Conservation (phyloP, 92 coral and sea anemone species). For the Bergia puertoricense region DNA sequence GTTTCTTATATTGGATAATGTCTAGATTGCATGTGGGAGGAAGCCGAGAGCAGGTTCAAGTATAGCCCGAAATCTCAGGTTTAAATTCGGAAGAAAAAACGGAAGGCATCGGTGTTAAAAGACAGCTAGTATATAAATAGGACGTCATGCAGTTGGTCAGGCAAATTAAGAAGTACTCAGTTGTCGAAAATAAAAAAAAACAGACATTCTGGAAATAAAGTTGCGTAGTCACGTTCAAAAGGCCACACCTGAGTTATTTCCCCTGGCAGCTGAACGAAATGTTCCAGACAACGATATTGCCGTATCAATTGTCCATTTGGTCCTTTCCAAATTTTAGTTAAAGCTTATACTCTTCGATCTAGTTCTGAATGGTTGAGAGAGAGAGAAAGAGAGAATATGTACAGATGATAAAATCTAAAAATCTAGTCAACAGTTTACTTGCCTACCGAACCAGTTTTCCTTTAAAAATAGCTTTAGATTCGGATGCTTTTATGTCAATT, state of each 20-base stretch:
- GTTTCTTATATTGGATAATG: background rate
- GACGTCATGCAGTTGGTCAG: background rate
- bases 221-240: background rate
- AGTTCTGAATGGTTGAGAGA: too few relatives aligned
- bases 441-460: too few relatives aligned
- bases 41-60: background rate
- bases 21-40: background rate
- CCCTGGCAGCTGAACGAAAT: background rate
- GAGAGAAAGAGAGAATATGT: too few relatives aligned
- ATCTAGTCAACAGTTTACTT: too few relatives aligned
- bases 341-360: too few relatives aligned
- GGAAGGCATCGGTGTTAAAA: too few relatives aligned
- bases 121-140: too few relatives aligned
- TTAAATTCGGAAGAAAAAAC: too few relatives aligned
- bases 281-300: background rate
- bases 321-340: background rate
- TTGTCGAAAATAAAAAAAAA: background rate
- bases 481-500: too few relatives aligned
- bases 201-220: background rate
- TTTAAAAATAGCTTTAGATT: too few relatives aligned
- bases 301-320: background rate
- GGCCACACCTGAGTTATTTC: background rate
- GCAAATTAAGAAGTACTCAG: background rate
- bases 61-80: too few relatives aligned
- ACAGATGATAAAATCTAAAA: too few relatives aligned